Base-by-base conservation (phyloP, 2,113 vertebrate species). In the Mormyrus iriodes region DNA sequence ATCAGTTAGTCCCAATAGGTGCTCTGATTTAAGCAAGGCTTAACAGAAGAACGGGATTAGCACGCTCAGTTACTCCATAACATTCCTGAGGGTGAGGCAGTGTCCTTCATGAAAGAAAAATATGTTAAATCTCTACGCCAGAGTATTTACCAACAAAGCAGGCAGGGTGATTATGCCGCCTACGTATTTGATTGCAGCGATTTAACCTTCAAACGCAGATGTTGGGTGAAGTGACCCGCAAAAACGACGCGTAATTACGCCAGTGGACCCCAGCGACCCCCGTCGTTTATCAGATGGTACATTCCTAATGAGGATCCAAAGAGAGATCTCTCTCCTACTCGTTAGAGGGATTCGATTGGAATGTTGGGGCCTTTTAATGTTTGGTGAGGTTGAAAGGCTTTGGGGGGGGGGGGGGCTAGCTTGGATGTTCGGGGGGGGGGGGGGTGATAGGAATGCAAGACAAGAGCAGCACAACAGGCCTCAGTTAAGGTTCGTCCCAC, bases 131-230 rank as follows among this genome's bases (percentile, higher is more conserved):
- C 44, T 88, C 35, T 27, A 27, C 82, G 12, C 94, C 15, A 90
- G 93, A 94, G 95, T 93, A 95, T 94, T 96, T 95, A 96, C 93
- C 94, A 94, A 92, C 93, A 91, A 93, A 95, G 91, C 46, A 92
- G 94, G 93, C 94, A 79, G 90, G 93, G 92, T 93, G 94, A 94
- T 93, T 93, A 93, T 92, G 93, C 92, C 94, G 93, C 82, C 76
- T 96, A 96, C 95, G 95, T 95, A 94, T 96, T 95, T 95, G 95
- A 97, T 95, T 97, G 95, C 95, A 95, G 96, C 95, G 95, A 96
- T 96, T 96, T 96, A 97, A 96, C 95, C 95, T 97, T 96, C 96
- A 96, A 95, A 96, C 92, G 92, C 88, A 48, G 90, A 91, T 93
- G 94, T 91, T 92, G 94, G 94, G 94, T 93, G 92, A 92, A 93